Evolutionary conservation across 2,113 vertebrate species (phyloP).

Genomic region (Bagarius yarrelli): DNA sequence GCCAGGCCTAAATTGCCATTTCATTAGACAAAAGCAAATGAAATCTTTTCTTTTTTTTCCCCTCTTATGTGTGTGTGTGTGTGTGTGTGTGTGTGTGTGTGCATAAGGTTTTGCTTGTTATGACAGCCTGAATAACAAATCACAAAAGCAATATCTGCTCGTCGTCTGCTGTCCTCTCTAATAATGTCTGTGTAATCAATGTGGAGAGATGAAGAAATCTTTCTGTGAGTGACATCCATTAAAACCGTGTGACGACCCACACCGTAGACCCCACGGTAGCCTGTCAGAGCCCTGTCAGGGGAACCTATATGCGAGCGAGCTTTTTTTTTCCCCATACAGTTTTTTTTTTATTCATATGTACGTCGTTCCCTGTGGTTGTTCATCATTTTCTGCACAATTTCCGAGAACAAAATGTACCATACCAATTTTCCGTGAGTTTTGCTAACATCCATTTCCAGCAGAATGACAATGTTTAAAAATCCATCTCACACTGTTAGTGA

Average conservation of each 20-base stretch:
- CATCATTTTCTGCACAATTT: constrained; percentile 54
- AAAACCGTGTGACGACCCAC: constrained; percentile 12
- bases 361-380: constrained; percentile 49
- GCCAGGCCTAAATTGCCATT: constrained; percentile 55
- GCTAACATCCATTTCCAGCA: constrained; percentile 50
- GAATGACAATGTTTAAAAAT: constrained; percentile 48
- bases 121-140: constrained; percentile 39
- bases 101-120: constrained; percentile 36
- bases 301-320: constrained; percentile 36
- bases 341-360: constrained; percentile 43
- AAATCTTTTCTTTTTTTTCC: constrained; percentile 49
- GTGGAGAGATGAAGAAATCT: constrained; percentile 5
- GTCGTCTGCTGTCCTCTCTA: constrained; percentile 10
- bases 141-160: constrained; percentile 47
- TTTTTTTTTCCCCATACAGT: constrained; percentile 22
- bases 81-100: constrained; percentile 22
- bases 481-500: constrained; percentile 43
- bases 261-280: background rate
- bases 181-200: constrained; percentile 13
- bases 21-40: constrained; percentile 62
- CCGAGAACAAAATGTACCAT: constrained; percentile 52
- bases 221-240: constrained; percentile 19
- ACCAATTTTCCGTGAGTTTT: constrained; percentile 50
- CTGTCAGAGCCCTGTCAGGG: background rate
- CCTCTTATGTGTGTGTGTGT: constrained; percentile 1